These are phyloP conservation scores for Mirounga angustirostris DNA, from an alignment of 2,113 vertebrate species.

Conservation along the genomic window DNA sequence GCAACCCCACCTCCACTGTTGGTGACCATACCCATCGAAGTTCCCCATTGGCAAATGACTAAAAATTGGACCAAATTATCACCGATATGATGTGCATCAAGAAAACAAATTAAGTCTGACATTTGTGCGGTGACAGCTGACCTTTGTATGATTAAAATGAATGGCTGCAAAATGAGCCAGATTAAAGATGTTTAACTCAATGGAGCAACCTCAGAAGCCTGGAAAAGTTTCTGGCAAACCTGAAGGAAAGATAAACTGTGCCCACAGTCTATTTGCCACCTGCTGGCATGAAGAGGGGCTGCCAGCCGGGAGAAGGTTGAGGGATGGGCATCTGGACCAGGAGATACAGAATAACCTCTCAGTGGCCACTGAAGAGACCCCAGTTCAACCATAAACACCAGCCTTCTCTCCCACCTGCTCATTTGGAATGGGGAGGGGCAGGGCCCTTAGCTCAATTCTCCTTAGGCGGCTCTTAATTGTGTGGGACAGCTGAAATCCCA, in stretches of 20 bases:
- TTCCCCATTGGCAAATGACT: neutral
- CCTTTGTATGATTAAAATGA: slow-evolving; percentile 77
- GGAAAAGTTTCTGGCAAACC: neutral
- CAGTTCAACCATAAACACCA: accelerated
- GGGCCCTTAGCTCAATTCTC: neutral
- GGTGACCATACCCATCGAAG: accelerated
- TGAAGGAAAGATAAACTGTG: neutral
- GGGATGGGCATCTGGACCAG: neutral
- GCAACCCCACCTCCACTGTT: neutral
- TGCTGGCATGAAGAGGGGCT: neutral
- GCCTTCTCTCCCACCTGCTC: neutral
- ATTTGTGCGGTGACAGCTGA: slow-evolving; percentile 76
- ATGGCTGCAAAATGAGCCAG: neutral
- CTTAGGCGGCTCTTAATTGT: neutral
- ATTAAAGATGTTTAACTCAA: slow-evolving; percentile 33
- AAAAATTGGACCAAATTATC: slow-evolving; percentile 53
- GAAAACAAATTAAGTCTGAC: slow-evolving; percentile 77
- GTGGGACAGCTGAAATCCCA: neutral
- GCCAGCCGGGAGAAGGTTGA: neutral
- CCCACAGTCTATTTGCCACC: neutral
- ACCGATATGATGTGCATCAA: neutral
- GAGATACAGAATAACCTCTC: neutral
- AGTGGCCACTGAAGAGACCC: neutral
- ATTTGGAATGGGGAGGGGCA: too few species aligned
- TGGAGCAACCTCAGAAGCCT: neutral